Base-by-base conservation (phyloP, 30 jellyfish, hydroid and myxozoan species). In the Turritopsis dohrnii region DNA sequence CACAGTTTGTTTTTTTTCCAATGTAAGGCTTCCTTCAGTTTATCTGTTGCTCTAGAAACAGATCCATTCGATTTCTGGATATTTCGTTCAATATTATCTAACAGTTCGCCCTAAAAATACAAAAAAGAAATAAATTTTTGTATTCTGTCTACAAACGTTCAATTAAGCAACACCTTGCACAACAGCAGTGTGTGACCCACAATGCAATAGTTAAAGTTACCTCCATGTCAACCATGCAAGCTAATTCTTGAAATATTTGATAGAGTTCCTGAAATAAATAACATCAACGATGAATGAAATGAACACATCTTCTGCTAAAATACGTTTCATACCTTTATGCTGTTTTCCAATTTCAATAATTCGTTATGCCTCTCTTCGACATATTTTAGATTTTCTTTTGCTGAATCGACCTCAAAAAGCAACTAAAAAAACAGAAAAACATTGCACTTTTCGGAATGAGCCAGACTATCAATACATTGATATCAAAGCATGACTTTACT, bases 51-150 rank as follows among this genome's bases (percentile, higher is more conserved):
- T 7, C 18, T 60, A n/a, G 17, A 26, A 26, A 74, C 83, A 13
- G 65, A 21, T 26, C 9, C 65, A 0, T n/a, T 30, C 19, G 83
- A 13, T 23, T 16, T 0, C 24, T 74, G 54, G 71, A 74, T 60
- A 74, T 74, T 74, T 24, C 65, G 83, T 74, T 74, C 7, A 29
- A 74, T 74, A 74, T 74, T 74, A 29, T 74, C 83, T 21, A 74
- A n/a, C 83, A 74, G 7, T 7, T 29, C 83, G 20, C 83, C 83
- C 83, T 74, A 24, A 7, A 8, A 74, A 24, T 8, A 74, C 18
- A 27, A 26, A 7, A 3, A 5, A 66, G 76, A 66, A 66, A 26
- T 3, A 66, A n/a, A n/a, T n/a, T n/a, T n/a, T n/a, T n/a, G n/a
- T n/a, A n/a, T n/a, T n/a, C n/a, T n/a, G n/a, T n/a, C n/a, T n/a